A percentile compares a stretch with the other conserved stretches of the same genome.
These are phyloP conservation scores for Augochlorella aurata DNA, from an alignment of 2,888 invertebrate genomes.

Conservation along the genomic window DNA sequence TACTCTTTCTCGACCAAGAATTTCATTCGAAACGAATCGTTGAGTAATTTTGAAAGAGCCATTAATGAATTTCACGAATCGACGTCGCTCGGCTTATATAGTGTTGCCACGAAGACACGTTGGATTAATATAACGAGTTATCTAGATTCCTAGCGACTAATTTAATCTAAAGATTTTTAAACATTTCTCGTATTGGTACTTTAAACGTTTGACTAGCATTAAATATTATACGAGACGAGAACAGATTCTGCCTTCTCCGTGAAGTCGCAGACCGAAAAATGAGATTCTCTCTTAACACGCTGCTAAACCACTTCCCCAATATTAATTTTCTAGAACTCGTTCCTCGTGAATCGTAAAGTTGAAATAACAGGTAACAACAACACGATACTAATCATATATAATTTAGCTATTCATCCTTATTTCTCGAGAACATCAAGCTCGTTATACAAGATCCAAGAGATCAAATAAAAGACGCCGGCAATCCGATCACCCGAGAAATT, in stretches of 20 bases:
- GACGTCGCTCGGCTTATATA: constrained; percentile 19
- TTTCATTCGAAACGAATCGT: constrained; percentile 25
- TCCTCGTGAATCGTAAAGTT: background rate
- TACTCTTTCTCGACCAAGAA: background rate
- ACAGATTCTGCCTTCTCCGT: constrained; percentile 15
- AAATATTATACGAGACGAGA: constrained; percentile 11
- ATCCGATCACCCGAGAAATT: background rate
- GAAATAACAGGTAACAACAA: constrained; percentile 3
- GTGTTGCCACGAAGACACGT: constrained; percentile 23
- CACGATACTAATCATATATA: constrained; percentile 8
- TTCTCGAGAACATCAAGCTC: background rate
- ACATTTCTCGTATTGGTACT: constrained; percentile 17
- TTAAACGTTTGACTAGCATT: constrained; percentile 49
- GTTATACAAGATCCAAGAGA: background rate
- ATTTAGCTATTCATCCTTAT: background rate
- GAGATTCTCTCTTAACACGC: constrained; percentile 20
- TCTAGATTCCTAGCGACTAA: constrained; percentile 54
- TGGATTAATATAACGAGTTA: constrained; percentile 46
- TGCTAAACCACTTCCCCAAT: constrained; percentile 38
- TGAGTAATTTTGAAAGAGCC: constrained; percentile 28
- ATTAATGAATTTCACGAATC: constrained; percentile 31
- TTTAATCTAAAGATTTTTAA: constrained; percentile 52
- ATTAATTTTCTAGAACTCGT: background rate
- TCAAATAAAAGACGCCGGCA: background rate
- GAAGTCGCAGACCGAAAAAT: constrained; percentile 22